Evolutionary conservation across 2,888 invertebrate genomes (phyloP).

Genomic region (Aleiodes testaceus): DNA sequence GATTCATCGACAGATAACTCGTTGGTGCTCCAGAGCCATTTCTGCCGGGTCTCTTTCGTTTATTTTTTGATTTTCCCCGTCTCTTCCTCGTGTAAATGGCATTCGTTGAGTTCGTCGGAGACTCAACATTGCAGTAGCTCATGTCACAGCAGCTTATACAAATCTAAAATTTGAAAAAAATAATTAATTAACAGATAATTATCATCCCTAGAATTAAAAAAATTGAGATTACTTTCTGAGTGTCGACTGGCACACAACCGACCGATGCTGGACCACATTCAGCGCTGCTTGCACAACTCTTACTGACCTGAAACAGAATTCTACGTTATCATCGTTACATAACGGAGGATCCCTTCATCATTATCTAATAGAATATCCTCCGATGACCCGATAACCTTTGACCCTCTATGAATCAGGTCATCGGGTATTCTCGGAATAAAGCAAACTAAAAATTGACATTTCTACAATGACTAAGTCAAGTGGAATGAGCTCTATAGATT

Average conservation of each 20-base stretch:
- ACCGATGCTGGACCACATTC: slow-evolving; percentile 78
- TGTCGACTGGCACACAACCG: slow-evolving; percentile 78
- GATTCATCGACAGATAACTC: slow-evolving; percentile 49
- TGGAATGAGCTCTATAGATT: slow-evolving; percentile 14
- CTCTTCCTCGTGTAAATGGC: slow-evolving; percentile 73
- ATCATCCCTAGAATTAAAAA: slow-evolving; percentile 53
- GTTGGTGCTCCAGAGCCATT: slow-evolving; percentile 52
- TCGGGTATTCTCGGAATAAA: slow-evolving; percentile 17
- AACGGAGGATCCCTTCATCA: background rate
- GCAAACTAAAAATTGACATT: slow-evolving; percentile 24
- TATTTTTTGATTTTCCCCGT: slow-evolving; percentile 62
- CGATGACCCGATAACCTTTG: slow-evolving; percentile 19
- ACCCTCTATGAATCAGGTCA: slow-evolving; percentile 12
- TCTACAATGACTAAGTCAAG: slow-evolving; percentile 8
- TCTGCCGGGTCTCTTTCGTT: slow-evolving; percentile 60
- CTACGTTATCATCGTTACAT: slow-evolving; percentile 8
- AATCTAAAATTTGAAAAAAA: slow-evolving; percentile 73
- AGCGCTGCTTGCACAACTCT: slow-evolving; percentile 77
- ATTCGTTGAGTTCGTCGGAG: slow-evolving; percentile 77
- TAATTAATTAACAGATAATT: slow-evolving; percentile 13
- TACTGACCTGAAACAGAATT: slow-evolving; percentile 74
- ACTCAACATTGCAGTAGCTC: slow-evolving; percentile 78
- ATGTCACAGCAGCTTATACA: slow-evolving; percentile 79
- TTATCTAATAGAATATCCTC: slow-evolving; percentile 9
- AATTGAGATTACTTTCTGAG: slow-evolving; percentile 76